Base-by-base conservation (phyloP, 2,888 invertebrate genomes). In the Agonum fuliginosum region DNA sequence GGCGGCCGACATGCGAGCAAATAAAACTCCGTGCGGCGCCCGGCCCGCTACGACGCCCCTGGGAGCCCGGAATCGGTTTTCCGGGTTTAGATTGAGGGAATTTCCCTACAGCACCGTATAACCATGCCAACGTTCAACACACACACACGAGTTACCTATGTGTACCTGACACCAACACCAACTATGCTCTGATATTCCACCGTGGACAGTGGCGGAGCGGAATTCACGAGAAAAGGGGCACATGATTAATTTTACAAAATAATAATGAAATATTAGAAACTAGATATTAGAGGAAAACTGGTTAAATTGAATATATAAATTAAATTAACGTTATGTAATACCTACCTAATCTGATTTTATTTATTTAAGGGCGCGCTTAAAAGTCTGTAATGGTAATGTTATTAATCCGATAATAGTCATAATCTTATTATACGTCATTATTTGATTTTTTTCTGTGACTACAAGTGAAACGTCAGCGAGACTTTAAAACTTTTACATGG, bases 31-130 rank as follows among this genome's bases (percentile, higher is more conserved):
- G 77, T 51, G 12, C 43, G 41, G 43, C 48, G 37, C 84, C 46
- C 30, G 30, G 51, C 51, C 34, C 83, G 83, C 81, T 85, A 86
- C 85, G 84, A 85, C 84, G 84, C 86, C 85, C 86, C 80, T 81
- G 85, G 86, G 86, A 85, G 80, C 79, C 81, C 82, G 83, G 86
- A 86, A 86, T 86, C 86, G 86, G 86, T 86, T 86, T 78, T 86
- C 86, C 86, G 84, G 86, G 86, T 86, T 86, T 86, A 86, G 86
- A 86, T 86, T 86, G 86, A 86, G 86, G 86, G 85, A 86, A 86
- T 86, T 86, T 86, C 84, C 84, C 85, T 84, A 84, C 84, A 84
- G 83, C 84, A 85, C 85, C 84, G 75, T 76, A 67, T 77, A 69
- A 67, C 69, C 37, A 20, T 17, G 62, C 62, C 19, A 24, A 70